Base-by-base conservation (phyloP, 2,888 invertebrate genomes). In the Timandra comae region DNA sequence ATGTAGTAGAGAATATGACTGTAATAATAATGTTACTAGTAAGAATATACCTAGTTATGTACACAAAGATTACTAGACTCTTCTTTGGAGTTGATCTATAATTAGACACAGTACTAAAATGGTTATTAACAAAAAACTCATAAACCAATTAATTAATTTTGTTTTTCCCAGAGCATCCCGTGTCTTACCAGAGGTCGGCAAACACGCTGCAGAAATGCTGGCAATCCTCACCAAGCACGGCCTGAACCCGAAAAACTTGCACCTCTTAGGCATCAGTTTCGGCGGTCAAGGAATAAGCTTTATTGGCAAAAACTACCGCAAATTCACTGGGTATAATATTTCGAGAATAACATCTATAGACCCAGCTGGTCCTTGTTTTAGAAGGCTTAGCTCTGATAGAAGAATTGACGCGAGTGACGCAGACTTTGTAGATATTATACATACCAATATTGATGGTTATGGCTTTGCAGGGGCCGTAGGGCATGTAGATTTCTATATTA, bases 331-430 rank as follows among this genome's bases (percentile, higher is more conserved):
- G 2, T 26, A 19, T 7, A 58, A 56, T 10, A 12, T 58, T 7
- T 43, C 50, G 1, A 45, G 50, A 21, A 19, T 58, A 0, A 52
- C 49, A 1, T 46, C 39, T 2, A 33, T 58, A 7, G 57, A 58
- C 8, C 52, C 57, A 4, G 26, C 49, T 2, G 57, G 56, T 2
- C 52, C 54, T 25, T 58, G 57, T 27, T 56, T 53, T 13, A 43
- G 56, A 27, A 38, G 43, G 22, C 33, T 49, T 1, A 52, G 44
- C 0, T 49, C 59, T 5, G 43, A 49, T 3, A 39, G 51, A 5
- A 47, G 57, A 20, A 36, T 60, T 3, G 56, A 55, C 32, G 33
- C 42, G 0, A 43, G 43, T 2, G 59, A 60, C 9, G 59, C 51
- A 1, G 56, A 60, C 19, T 43, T 46, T 1, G 55, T 60, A 2